A percentile compares a stretch with the other conserved stretches of the same genome.
phyloP scores from a whole-genome alignment of 2,797 vertebrate genomes.

The Pterois miles region DNA sequence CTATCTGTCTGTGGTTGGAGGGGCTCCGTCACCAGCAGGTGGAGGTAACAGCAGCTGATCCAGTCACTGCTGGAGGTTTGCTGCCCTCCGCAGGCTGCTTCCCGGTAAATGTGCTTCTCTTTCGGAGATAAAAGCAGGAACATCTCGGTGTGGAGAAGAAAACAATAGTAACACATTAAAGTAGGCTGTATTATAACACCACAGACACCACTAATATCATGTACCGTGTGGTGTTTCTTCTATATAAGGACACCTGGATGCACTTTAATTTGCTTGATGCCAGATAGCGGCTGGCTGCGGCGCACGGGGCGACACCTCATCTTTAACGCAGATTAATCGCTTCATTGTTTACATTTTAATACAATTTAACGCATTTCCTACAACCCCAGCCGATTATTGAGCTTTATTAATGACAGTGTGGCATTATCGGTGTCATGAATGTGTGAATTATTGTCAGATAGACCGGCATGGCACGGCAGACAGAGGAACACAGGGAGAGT shows the following conservation, averaged over 20 bases:
- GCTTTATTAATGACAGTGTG: too few species aligned
- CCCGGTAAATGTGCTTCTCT: conserved; percentile 13
- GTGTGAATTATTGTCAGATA: conserved; percentile 2
- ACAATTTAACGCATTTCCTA: not conserved
- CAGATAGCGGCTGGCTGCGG: conserved; percentile 4
- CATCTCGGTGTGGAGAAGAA: conserved; percentile 12
- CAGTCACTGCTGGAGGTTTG: conserved; percentile 30
- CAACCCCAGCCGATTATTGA: rapidly evolving
- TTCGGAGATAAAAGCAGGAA: conserved; percentile 42
- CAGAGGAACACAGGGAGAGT: conserved; percentile 65
- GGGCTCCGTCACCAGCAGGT: conserved; percentile 51
- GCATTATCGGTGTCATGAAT: not conserved
- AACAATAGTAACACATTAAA: not conserved
- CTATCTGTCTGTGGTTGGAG: too few species aligned
- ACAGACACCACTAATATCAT: rapidly evolving
- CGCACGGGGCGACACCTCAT: conserved; percentile 45
- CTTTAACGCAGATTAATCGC: conserved; percentile 30
- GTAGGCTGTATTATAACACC: not conserved
- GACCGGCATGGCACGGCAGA: conserved; percentile 35
- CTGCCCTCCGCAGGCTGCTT: conserved; percentile 69
- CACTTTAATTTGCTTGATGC: conserved; percentile 33
- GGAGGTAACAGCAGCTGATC: not conserved
- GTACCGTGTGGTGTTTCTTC: rapidly evolving
- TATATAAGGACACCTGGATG: not conserved
- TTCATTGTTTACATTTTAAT: not conserved